Percentiles rank a stretch among this genome's conserved stretches.
Conservation (phyloP, 1,140 invertebrate species). For the Sycophila sp. region DNA sequence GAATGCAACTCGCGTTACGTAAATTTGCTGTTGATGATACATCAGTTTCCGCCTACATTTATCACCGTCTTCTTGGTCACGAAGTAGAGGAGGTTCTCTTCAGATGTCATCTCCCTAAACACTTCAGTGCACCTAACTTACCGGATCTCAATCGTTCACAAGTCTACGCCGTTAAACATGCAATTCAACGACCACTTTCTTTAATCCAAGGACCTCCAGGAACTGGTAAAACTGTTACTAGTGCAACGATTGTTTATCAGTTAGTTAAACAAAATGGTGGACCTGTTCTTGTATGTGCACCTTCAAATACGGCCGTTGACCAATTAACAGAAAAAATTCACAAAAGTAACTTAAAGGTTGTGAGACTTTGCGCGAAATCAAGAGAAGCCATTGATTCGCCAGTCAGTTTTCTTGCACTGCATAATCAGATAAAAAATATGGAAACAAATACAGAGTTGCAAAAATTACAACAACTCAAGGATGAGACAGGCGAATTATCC, state of each 20-base stretch:
- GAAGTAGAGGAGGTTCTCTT: slow-evolving; percentile 96
- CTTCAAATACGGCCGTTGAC: slow-evolving; percentile 99
- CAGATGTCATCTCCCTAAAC: slow-evolving; percentile 90
- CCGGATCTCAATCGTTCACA: slow-evolving; percentile 98
- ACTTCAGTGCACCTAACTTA: slow-evolving; percentile 96
- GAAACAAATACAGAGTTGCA: slow-evolving; percentile 90
- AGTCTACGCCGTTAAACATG: slow-evolving; percentile 99
- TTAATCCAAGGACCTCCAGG: slow-evolving; percentile 96
- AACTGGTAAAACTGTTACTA: slow-evolving; percentile 99
- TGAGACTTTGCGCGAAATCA: slow-evolving; percentile 96
- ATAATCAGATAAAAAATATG: slow-evolving; percentile 97
- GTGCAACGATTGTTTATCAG: slow-evolving; percentile 99
- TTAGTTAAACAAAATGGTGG: slow-evolving; percentile 93
- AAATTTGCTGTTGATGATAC: slow-evolving; percentile 97
- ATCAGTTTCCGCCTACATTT: slow-evolving; percentile 97
- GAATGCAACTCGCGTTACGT: slow-evolving; percentile 94
- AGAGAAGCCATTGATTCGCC: slow-evolving; percentile 98
- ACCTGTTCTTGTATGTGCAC: slow-evolving; percentile 97
- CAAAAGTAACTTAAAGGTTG: slow-evolving; percentile 95
- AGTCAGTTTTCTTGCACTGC: slow-evolving; percentile 95
- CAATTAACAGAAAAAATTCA: slow-evolving; percentile 99
- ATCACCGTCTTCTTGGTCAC: slow-evolving; percentile 95
- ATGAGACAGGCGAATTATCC: slow-evolving; percentile 96
- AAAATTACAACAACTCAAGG: slow-evolving; percentile 96
- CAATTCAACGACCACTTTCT: slow-evolving; percentile 94